Evolutionary conservation across 1,140 invertebrate species (phyloP).

Genomic region (Rhagoletis zephyria): DNA sequence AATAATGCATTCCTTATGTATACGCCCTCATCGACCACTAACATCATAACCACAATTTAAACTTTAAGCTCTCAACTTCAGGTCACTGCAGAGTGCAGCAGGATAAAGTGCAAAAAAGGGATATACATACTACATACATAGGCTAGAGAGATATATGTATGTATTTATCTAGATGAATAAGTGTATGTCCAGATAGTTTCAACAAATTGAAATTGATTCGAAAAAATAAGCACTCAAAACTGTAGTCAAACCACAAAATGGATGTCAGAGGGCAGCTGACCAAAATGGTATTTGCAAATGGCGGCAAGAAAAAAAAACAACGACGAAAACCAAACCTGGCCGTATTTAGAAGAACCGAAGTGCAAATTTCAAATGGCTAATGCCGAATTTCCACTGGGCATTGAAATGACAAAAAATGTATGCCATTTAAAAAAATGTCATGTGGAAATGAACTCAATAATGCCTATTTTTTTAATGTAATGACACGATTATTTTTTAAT

Average conservation of each 20-base stretch:
- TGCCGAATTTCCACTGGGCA: too few relatives aligned
- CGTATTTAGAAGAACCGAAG: too few relatives aligned
- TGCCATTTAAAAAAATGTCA: too few relatives aligned
- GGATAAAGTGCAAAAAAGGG: neutral
- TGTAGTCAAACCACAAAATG: neutral
- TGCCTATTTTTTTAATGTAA: too few relatives aligned
- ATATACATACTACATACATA: too few relatives aligned
- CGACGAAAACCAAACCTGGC: neutral
- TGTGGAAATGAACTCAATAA: too few relatives aligned
- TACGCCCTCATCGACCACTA: neutral
- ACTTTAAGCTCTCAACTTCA: constrained; percentile 31
- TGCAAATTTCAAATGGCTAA: too few relatives aligned
- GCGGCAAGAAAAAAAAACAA: neutral
- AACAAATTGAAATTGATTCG: neutral
- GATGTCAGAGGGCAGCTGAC: constrained; percentile 21
- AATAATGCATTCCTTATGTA: constrained; percentile 20
- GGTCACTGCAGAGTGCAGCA: neutral
- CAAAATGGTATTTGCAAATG: constrained; percentile 9
- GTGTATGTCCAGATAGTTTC: neutral
- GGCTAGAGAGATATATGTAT: too few relatives aligned
- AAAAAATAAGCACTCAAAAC: constrained; percentile 5
- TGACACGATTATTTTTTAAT: too few relatives aligned
- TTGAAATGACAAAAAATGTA: too few relatives aligned
- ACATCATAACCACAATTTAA: constrained; percentile 8
- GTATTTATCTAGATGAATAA: neutral